Evolutionary conservation across 2,888 invertebrate species (phyloP), one percentile per base, ranked within the genome.

Genomic region (Eristalis tenax): DNA sequence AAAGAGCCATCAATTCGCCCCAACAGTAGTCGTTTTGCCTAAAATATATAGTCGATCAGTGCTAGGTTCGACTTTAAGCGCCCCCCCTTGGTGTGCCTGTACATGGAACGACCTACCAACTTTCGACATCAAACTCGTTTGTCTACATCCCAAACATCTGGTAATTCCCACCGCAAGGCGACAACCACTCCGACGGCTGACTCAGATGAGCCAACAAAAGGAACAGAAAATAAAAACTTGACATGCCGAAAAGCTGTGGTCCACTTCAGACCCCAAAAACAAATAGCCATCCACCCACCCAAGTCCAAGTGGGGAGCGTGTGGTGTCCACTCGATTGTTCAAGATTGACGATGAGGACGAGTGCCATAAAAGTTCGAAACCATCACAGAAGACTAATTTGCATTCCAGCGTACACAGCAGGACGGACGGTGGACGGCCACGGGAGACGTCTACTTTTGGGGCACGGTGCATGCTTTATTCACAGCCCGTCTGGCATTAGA

Each of bases 341-440:
- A 65, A 64, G 56, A 40, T 70, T 71, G 70, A 57, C 70, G 78
- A 26, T 22, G 23, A n/a, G 22, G 40, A 43, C 13, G n/a, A 43
- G n/a, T 23, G 26, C 40, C 26, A 22, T 57, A 57, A 70, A 57
- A 70, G 35, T 64, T 15, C 6, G 63, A 40, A 66, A 22, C 26
- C 22, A 23, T 56, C 56, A 5, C 56, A 6, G 13, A 4, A 15
- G 59, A 4, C 59, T 26, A 59, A 59, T 59, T 59, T 59, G 59
- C 59, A 59, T 59, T 59, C 59, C 50, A 50, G 50, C 8, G 18
- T 32, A 32, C 50, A 50, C n/a, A 18, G 59, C 10, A 26, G 59
- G 26, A 13, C 59, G 59, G 26, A 13, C 59, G 8, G 59, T 2
- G 11, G 26, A 56, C 56, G 50, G 35, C 35, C 11, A 11, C 35